Evolutionary conservation across 2,113 vertebrate species (phyloP), one percentile per base, ranked within the genome.

Genomic region (Hippoglossus stenolepis): DNA sequence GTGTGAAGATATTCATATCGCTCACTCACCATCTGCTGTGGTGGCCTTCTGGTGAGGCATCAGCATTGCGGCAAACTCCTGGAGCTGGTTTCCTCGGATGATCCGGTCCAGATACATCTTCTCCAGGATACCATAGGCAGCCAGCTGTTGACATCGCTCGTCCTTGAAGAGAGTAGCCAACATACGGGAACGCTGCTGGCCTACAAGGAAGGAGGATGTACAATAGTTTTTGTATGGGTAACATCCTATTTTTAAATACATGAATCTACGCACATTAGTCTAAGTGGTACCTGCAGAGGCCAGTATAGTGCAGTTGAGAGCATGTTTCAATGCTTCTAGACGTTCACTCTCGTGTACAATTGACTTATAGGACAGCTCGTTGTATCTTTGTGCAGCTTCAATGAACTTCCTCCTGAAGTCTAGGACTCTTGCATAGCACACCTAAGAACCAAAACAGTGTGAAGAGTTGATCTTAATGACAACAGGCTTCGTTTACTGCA

Each of bases 11-110:
- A 4, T 15, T 15, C 21, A 45, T 14, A 7, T 60, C 38, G 59
- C 1, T 24, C 4, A 38, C 86, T 56, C 92, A 99, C 98, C 98
- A 56, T 99, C 98, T 0, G 96, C 97, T 64, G 98, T 99, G 63
- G 98, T 99, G 49, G 98, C 98, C 87, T 99, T 99, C 87, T 99
- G 98, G 77, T 99, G 98, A 23, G 98, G 98, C 97, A 99, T 99
- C 15, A 99, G 91, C 98, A 99, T 98, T 45, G 98, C 97, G 58
- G 97, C 97, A 81, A 99, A 99, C 85, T 99, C 98, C 59, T 99
- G 98, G 79, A 99, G 93, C 75, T 99, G 98, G 91, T 97, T 99
- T 73, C 98, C 98, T 90, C 98, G 93, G 90, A 99, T 99, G 86
- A 99, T 99, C 53, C 98, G 95, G 84, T 99, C 98, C 0, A 99